Conservation (phyloP, 2,797 vertebrate genomes). For the Tragelaphus oryx region DNA sequence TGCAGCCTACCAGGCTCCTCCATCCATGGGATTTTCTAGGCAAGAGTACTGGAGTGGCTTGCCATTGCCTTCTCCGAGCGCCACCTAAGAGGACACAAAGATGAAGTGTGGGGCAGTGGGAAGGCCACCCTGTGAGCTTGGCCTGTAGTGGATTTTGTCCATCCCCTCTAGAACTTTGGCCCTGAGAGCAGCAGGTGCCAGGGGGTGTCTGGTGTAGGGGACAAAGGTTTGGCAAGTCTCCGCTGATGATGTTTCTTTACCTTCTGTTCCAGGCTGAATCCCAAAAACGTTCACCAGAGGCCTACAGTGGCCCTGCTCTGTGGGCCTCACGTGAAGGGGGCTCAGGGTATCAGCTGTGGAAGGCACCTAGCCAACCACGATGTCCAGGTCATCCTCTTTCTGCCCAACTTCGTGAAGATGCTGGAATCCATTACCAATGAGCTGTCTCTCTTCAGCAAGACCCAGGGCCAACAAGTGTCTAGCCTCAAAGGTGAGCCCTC, state of each 20-base stretch:
- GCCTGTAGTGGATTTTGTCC: neutral
- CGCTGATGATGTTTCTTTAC: neutral
- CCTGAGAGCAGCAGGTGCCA: neutral
- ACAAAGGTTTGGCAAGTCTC: neutral
- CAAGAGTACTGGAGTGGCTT: too few species aligned
- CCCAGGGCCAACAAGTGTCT: slow-evolving; percentile 93
- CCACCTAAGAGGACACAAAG: neutral
- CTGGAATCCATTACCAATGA: slow-evolving; percentile 95
- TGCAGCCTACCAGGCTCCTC: too few species aligned
- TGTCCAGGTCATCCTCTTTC: slow-evolving; percentile 94
- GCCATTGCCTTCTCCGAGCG: too few species aligned
- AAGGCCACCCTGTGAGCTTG: neutral
- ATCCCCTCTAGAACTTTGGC: neutral
- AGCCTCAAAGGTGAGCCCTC: slow-evolving; percentile 90
- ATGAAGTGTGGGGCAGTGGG: neutral
- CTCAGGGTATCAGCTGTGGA: slow-evolving; percentile 98
- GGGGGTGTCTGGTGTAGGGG: neutral
- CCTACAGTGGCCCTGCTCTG: slow-evolving; percentile 95
- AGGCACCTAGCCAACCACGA: slow-evolving; percentile 98
- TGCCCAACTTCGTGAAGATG: slow-evolving; percentile 99
- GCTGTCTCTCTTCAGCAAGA: slow-evolving; percentile 93
- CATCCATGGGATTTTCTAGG: too few species aligned
- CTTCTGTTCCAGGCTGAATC: slow-evolving; percentile 88
- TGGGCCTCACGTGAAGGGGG: slow-evolving; percentile 95
- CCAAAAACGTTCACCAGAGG: slow-evolving; percentile 97